phyloP scores from a whole-genome alignment of 2,797 vertebrate species.

The Peromyscus eremicus region DNA sequence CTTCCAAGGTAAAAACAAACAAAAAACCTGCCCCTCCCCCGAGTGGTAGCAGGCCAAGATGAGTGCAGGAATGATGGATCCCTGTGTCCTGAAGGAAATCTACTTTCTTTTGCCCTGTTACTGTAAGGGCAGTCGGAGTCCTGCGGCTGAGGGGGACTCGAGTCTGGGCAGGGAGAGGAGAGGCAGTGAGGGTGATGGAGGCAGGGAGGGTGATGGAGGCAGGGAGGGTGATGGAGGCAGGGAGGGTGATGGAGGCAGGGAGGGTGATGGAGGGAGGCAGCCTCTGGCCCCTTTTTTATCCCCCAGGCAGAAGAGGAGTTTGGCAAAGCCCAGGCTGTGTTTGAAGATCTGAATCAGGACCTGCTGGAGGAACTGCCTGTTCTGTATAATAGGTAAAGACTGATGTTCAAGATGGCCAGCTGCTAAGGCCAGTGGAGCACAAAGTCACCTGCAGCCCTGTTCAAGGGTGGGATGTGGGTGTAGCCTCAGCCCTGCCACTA shows the following conservation, averaged over 20 bases:
- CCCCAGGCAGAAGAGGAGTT: constrained; percentile 95
- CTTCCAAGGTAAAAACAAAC: constrained; percentile 85
- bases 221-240: no score
- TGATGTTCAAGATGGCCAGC: neutral
- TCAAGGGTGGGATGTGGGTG: neutral
- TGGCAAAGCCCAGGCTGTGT: constrained; percentile 91
- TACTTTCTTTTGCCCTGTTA: neutral
- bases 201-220: no score
- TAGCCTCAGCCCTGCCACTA: neutral
- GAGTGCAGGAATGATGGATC: neutral
- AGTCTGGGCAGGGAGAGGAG: neutral
- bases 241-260: neutral
- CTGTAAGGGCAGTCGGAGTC: neutral
- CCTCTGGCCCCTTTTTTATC: neutral
- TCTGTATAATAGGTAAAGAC: constrained; percentile 90
- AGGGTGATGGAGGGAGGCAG: neutral
- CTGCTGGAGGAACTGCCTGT: constrained; percentile 94
- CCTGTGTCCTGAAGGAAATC: constrained; percentile 25
- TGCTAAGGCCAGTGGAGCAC: neutral
- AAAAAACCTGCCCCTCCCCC: neutral
- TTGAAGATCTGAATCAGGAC: constrained; percentile 94
- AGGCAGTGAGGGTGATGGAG: neutral
- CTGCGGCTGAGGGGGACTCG: neutral
- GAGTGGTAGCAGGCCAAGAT: neutral
- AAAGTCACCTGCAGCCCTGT: neutral